Conservation (phyloP, 1,140 invertebrate genomes). For the Triops cancriformis region DNA sequence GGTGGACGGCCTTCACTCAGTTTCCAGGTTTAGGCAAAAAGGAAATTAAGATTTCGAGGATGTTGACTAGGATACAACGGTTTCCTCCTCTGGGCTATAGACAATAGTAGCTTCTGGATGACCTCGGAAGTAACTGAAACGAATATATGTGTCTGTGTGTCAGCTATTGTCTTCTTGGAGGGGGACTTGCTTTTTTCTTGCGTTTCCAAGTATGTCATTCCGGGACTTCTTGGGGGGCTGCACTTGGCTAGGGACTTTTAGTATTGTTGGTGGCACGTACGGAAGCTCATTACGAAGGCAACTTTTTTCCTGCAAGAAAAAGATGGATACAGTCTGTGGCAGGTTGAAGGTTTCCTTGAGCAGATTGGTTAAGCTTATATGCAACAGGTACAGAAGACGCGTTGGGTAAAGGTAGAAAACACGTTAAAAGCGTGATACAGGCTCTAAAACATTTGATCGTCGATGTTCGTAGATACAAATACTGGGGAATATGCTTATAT, state of each 20-base stretch:
- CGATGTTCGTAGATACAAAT: too few species aligned
- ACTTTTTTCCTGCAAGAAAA: background rate
- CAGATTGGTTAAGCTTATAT: too few species aligned
- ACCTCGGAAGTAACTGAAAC: background rate
- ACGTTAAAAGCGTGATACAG: too few species aligned
- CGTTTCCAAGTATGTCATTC: too few species aligned
- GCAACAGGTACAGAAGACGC: too few species aligned
- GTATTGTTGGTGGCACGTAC: background rate
- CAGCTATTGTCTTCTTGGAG: background rate
- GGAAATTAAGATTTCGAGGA: background rate
- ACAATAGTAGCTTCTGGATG: background rate
- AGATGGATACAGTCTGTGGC: background rate
- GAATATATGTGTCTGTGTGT: background rate
- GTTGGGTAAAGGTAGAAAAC: too few species aligned
- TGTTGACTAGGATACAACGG: background rate
- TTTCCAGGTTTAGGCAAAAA: background rate
- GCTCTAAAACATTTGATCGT: too few species aligned
- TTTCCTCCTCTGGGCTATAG: background rate
- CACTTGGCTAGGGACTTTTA: background rate
- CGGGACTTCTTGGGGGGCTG: too few species aligned
- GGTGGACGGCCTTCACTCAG: background rate
- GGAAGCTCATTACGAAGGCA: background rate
- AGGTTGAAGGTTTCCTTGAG: background rate
- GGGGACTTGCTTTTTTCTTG: background rate
- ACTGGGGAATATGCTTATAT: too few species aligned